These are phyloP conservation scores for Sebastiscus albofasciatus DNA, from an alignment of 2,797 vertebrate species.

Conservation along the genomic window DNA sequence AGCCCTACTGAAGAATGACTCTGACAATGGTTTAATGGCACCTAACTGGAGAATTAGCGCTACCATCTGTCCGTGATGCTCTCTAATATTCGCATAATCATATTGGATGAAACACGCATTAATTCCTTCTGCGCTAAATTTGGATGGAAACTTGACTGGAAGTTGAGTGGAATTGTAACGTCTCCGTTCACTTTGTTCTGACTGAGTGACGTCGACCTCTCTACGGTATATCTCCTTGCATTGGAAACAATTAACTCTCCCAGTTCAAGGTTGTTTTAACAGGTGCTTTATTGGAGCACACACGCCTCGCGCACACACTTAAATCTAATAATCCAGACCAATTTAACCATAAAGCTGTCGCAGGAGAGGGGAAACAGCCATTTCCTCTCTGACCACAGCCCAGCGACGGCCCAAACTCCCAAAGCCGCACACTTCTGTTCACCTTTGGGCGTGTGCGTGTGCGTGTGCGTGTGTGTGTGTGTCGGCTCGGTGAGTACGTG, in stretches of 20 bases:
- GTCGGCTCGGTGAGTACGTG: constrained; percentile 36
- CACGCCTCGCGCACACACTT: constrained; percentile 52
- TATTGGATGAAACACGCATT: neutral
- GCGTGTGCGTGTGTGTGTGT: constrained; percentile 27
- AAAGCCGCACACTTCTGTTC: constrained; percentile 29
- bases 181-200: neutral
- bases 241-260: constrained; percentile 48
- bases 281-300: constrained; percentile 64
- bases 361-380: constrained; percentile 64
- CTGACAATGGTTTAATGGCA: neutral
- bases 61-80: neutral
- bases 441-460: constrained; percentile 31
- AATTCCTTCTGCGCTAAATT: neutral
- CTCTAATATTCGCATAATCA: neutral
- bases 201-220: neutral
- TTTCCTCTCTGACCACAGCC: constrained; percentile 61
- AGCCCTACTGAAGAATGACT: too few relatives aligned
- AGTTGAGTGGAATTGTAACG: neutral
- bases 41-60: neutral
- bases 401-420: constrained; percentile 24
- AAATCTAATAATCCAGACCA: constrained; percentile 69
- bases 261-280: constrained; percentile 73
- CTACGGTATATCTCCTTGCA: constrained; percentile 10
- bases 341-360: constrained; percentile 70
- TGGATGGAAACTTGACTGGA: neutral